Conservation (phyloP, 2,888 invertebrate genomes). For the Elegia similella region DNA sequence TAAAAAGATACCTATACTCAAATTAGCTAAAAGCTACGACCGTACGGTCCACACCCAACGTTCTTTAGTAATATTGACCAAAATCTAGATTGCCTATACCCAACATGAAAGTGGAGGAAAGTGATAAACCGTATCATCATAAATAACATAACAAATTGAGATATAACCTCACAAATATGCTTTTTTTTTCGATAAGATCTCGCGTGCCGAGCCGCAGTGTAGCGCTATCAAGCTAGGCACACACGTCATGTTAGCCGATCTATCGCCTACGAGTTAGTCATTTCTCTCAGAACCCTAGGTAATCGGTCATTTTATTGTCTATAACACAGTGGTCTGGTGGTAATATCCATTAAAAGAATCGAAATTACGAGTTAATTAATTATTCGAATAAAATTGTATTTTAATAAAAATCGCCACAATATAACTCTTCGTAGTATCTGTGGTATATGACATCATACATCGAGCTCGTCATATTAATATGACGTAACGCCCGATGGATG, state of each 20-base stretch:
- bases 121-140: neutral
- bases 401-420: no score
- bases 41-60: no score
- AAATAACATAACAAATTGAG: neutral
- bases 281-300: neutral
- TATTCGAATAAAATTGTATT: no score
- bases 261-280: neutral
- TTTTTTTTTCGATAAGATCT: constrained; percentile 1
- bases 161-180: neutral
- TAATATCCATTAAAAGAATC: no score
- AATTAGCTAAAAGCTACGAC: no score
- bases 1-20: no score
- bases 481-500: no score
- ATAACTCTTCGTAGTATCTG: no score
- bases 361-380: no score
- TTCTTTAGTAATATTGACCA: neutral
- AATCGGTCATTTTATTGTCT: neutral
- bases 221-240: neutral
- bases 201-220: neutral
- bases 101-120: neutral
- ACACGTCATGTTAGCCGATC: neutral
- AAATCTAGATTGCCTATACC: neutral
- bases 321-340: no score
- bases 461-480: no score
- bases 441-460: no score